phyloP scores from a whole-genome alignment of 2,113 vertebrate genomes.

The Erythrocercus mccallii region DNA sequence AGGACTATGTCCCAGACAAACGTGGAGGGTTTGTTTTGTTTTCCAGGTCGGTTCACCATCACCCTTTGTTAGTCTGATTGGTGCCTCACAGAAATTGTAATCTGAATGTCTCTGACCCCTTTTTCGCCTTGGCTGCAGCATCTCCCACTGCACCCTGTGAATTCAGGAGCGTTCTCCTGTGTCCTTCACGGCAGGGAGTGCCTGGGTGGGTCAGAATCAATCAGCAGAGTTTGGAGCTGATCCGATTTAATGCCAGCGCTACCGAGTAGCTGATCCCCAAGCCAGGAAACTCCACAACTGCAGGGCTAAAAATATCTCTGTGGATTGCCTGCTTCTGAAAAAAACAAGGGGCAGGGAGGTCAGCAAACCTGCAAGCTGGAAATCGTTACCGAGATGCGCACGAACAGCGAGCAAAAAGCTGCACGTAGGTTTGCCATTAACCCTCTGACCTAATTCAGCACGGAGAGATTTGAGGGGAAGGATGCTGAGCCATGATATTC shows the following conservation, averaged over 20 bases:
- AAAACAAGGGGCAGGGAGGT: conserved; percentile 13
- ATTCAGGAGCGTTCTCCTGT: neutral
- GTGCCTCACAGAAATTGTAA: neutral
- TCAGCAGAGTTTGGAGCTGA: neutral
- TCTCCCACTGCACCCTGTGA: neutral
- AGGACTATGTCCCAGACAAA: neutral
- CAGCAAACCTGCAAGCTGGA: neutral
- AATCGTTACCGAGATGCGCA: neutral
- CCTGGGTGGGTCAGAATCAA: neutral
- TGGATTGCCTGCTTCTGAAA: neutral
- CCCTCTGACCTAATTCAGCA: neutral
- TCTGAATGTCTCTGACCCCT: neutral
- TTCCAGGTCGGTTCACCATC: neutral
- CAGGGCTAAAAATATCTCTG: conserved; percentile 21
- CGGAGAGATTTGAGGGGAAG: neutral
- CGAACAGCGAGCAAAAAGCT: neutral
- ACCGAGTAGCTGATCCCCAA: neutral
- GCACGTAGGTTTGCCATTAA: neutral
- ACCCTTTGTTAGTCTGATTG: neutral
- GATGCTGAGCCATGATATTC: neutral
- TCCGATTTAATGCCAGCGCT: neutral
- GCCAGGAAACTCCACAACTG: neutral
- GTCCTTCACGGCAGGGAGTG: neutral
- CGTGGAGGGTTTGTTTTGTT: neutral
- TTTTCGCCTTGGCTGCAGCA: neutral